These are phyloP conservation scores for Lithophane ornitopus DNA, from an alignment of 2,888 invertebrate species.

Conservation along the genomic window DNA sequence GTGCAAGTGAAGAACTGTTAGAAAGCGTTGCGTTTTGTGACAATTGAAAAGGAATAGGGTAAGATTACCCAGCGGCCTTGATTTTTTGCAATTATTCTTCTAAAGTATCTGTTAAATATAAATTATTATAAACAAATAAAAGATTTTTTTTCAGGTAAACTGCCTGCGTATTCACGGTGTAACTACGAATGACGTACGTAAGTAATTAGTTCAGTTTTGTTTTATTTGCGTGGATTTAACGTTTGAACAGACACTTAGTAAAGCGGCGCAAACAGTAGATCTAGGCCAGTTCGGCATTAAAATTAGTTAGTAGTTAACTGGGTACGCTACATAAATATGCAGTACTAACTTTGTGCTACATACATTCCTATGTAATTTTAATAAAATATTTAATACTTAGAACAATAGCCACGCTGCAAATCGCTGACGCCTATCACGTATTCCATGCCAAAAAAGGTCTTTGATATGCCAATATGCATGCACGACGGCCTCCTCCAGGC, in stretches of 20 bases:
- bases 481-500: constrained; percentile 75
- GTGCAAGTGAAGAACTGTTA: constrained; percentile 31
- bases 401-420: not conserved
- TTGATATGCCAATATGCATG: constrained; percentile 82
- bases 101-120: not conserved
- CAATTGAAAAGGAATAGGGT: not conserved
- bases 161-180: too few relatives aligned
- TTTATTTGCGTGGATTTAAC: not conserved
- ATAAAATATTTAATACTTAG: not conserved
- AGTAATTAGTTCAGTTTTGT: not conserved
- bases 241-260: not conserved
- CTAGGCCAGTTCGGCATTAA: not conserved
- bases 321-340: too few relatives aligned
- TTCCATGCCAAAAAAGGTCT: constrained; percentile 63
- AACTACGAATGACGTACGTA: not conserved
- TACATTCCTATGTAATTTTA: not conserved
- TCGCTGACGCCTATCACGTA: constrained; percentile 42
- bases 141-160: not conserved
- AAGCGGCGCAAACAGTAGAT: not conserved
- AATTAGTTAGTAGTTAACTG: not conserved
- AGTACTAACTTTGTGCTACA: not conserved
- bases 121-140: too few relatives aligned
- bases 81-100: not conserved
- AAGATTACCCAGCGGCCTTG: not conserved
- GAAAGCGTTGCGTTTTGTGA: not conserved